A percentile compares a stretch with the other conserved stretches of the same genome.
phyloP scores from a whole-genome alignment of 1,140 invertebrate species.

The Eulimnadia texana region DNA sequence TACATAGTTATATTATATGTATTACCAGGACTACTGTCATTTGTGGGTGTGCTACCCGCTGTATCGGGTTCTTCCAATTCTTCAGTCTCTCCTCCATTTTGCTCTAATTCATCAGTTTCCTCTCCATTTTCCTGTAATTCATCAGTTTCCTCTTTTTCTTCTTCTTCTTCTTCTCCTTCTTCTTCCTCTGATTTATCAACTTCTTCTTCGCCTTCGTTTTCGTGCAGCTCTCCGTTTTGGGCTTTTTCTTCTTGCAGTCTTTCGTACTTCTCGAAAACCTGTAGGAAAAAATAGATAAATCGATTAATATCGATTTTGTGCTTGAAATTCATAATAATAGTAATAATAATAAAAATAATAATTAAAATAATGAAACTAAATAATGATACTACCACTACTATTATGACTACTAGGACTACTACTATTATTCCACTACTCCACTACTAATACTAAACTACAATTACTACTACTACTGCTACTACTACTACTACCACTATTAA shows the following conservation, averaged over 20 bases:
- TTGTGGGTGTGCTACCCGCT: neutral
- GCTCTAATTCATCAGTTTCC: neutral
- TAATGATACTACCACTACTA: too few species aligned
- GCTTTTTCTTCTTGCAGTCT: neutral
- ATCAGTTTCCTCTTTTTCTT: neutral
- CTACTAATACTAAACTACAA: too few species aligned
- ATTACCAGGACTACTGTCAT: neutral
- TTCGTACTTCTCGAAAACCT: neutral
- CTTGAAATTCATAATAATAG: too few species aligned
- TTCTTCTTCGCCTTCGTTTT: neutral
- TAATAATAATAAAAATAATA: too few species aligned
- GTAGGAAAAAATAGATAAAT: neutral
- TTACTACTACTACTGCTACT: too few species aligned
- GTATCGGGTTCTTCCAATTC: neutral
- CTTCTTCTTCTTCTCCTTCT: neutral
- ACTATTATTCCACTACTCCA: too few species aligned
- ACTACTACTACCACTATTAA: too few species aligned
- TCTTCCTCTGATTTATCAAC: neutral
- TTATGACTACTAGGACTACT: too few species aligned
- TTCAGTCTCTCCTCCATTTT: neutral
- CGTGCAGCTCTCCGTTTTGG: neutral
- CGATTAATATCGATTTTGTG: too few species aligned
- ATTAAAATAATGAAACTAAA: too few species aligned
- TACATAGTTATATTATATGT: neutral
- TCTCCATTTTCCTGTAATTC: neutral